Evolutionary conservation across 2,888 invertebrate species (phyloP), one percentile per base, ranked within the genome.

Genomic region (Agrochola lychnidis): DNA sequence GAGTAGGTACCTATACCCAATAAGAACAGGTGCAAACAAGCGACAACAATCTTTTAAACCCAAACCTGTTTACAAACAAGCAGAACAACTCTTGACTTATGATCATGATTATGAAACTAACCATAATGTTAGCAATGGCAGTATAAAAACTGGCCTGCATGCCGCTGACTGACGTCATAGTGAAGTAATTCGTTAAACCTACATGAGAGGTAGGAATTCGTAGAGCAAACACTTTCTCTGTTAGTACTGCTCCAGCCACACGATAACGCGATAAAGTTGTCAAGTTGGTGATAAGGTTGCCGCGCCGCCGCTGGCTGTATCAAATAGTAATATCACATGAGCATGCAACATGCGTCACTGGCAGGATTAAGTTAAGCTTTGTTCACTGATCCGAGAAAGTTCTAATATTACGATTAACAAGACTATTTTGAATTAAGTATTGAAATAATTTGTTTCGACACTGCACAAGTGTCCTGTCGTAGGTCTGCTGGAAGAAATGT

Each of bases 161-260:
- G 71, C 57, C 57, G 61, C 63, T 70, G 69, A 87, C 90, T 68
- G 68, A 88, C 90, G 91, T 92, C 92, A 93, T 83, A 80, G 76
- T 73, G 68, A 78, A 91, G 89, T 89, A 87, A 93, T 92, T 91
- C 86, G 81, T 81, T 85, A 86, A 90, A 88, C 79, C 88, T 78
- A 89, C 87, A 90, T 82, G 85, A 77, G 85, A 87, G 81, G 81
- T 68, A 82, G 93, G 94, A 92, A 94, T 94, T 90, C 91, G 87
- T 83, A 82, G 87, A 82, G 88, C 92, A 93, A 94, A 94, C 92
- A 93, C 93, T 92, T 90, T 87, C 90, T 87, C 88, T 90, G 89
- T 85, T 87, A 90, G 90, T 89, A 91, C 84, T 81, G 83, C 81
- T 78, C 80, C 75, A 76, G 80, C 66, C 70, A 73, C 68, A 72